These are phyloP conservation scores for Blastobasis adustella DNA, from an alignment of 2,888 invertebrate species.

Conservation along the genomic window DNA sequence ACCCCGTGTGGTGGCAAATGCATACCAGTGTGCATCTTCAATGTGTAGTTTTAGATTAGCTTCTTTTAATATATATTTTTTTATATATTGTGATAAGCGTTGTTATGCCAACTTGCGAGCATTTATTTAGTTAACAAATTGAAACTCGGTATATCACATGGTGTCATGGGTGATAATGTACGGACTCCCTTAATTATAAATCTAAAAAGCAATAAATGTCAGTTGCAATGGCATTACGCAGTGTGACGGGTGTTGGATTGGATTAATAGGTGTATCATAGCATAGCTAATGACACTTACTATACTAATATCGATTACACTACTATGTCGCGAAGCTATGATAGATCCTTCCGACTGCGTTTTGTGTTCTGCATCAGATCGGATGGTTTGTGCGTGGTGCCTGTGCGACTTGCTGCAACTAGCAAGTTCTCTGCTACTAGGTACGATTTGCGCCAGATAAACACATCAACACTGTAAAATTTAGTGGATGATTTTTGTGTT, in stretches of 20 bases:
- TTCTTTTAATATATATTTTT: slow-evolving; percentile 73
- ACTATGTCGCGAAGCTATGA: no score
- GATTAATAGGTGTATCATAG: no score
- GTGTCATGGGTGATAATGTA: slow-evolving; percentile 55
- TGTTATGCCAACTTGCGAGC: slow-evolving; percentile 71
- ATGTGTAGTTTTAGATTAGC: slow-evolving; percentile 69
- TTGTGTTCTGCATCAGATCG: neutral
- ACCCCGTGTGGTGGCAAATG: slow-evolving; percentile 68
- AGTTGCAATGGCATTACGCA: no score
- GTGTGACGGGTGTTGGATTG: no score
- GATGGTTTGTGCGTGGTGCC: slow-evolving; percentile 42
- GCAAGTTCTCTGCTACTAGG: slow-evolving; percentile 67
- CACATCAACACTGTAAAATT: slow-evolving; percentile 36
- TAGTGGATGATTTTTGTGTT: slow-evolving; percentile 72
- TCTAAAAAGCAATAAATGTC: no score
- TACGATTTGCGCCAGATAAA: slow-evolving; percentile 51
- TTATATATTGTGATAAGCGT: slow-evolving; percentile 74
- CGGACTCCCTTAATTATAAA: no score
- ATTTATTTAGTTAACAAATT: slow-evolving; percentile 66
- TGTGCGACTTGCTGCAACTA: slow-evolving; percentile 67
- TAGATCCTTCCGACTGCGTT: no score
- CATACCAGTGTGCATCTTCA: slow-evolving; percentile 66
- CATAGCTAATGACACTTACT: no score
- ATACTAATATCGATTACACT: no score
- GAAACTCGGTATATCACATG: slow-evolving; percentile 39